Evolutionary conservation across 1,140 invertebrate genomes (phyloP).

Genomic region (Neodiprion fabricii): DNA sequence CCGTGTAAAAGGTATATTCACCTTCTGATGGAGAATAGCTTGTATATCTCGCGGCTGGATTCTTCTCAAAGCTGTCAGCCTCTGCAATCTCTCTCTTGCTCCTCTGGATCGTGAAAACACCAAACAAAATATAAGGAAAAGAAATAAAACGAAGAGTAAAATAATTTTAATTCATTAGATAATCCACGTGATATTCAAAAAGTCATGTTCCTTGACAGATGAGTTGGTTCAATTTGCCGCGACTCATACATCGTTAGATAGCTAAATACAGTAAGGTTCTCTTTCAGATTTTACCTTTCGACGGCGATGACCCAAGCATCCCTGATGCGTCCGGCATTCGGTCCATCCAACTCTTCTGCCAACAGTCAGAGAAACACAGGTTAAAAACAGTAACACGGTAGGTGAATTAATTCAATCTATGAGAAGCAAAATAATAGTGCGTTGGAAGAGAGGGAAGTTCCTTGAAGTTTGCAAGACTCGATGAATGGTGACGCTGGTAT

Average conservation of each 20-base stretch:
- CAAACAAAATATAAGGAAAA: constrained; percentile 26
- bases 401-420: not conserved
- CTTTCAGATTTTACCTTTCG: constrained; percentile 71
- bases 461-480: not conserved
- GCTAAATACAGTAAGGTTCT: not conserved
- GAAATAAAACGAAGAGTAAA: not conserved
- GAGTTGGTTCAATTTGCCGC: no score
- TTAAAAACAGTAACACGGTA: constrained; percentile 20
- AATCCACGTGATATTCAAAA: constrained; percentile 13
- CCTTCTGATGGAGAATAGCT: constrained; percentile 90
- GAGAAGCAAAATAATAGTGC: not conserved
- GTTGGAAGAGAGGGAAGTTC: not conserved
- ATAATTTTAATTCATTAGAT: constrained; percentile 12
- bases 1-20: constrained; percentile 51
- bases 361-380: constrained; percentile 39
- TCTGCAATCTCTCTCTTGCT: constrained; percentile 84
- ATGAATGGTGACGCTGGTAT: no score
- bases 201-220: not conserved
- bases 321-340: constrained; percentile 80
- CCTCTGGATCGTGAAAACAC: constrained; percentile 60
- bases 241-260: no score
- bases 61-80: constrained; percentile 86
- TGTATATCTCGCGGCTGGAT: constrained; percentile 92
- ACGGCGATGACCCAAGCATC: constrained; percentile 98
- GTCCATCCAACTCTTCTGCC: constrained; percentile 81